Conservation (phyloP, 2,797 vertebrate genomes). For the Cheirogaleus major region DNA sequence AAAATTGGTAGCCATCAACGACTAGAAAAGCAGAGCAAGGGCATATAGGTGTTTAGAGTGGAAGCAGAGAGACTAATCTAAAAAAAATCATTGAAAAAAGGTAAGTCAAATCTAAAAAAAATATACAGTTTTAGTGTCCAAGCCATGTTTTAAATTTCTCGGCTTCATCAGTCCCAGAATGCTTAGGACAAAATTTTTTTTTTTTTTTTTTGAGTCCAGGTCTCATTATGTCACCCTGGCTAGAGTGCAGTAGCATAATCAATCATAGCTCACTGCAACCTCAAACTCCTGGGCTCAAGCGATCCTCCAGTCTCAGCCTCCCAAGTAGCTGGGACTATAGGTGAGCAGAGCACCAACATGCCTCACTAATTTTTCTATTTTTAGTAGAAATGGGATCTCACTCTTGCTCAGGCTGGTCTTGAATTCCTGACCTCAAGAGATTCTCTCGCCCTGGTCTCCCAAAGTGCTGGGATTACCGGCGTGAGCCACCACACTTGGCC, state of each 20-base stretch:
- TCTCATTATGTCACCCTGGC: not conserved
- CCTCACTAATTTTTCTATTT: no score
- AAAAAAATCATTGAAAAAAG: conserved; percentile 41
- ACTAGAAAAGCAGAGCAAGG: conserved; percentile 8
- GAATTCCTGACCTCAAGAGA: not conserved
- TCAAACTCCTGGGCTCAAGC: not conserved
- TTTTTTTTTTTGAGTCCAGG: no score
- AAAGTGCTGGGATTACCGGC: not conserved
- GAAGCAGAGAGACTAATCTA: not conserved
- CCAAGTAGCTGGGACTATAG: not conserved
- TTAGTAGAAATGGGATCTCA: no score
- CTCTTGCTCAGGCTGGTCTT: not conserved
- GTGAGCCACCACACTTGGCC: not conserved
- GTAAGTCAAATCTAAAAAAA: conserved; percentile 19
- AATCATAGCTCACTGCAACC: not conserved
- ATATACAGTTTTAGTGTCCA: not conserved
- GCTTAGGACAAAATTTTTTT: not conserved
- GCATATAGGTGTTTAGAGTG: not conserved
- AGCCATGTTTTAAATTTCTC: not conserved
- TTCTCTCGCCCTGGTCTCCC: not conserved
- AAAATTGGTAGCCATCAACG: conserved; percentile 24
- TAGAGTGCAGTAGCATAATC: not conserved
- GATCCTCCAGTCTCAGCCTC: not conserved
- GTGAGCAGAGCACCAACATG: no score
- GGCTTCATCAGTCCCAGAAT: not conserved